phyloP scores from a whole-genome alignment of 2,113 vertebrate genomes.

The Bubo bubo region DNA sequence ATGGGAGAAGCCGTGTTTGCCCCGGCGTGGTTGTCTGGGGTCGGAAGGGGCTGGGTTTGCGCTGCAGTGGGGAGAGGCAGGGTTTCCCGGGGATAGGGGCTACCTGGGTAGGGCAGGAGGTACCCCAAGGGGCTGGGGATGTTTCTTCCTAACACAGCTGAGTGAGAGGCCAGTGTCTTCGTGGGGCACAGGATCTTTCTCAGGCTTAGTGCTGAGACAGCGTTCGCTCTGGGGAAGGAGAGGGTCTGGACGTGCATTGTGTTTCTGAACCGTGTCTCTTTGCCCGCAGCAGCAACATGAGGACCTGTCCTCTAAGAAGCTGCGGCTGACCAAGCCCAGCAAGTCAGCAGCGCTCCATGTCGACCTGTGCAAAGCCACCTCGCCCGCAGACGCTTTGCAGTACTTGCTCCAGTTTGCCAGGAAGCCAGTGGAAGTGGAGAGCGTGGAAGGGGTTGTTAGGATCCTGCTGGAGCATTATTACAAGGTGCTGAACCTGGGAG shows the following conservation, averaged over 20 bases:
- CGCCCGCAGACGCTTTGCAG: conserved; percentile 90
- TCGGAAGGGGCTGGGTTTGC: background rate
- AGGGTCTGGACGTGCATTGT: rapidly evolving
- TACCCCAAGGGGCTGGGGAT: rapidly evolving
- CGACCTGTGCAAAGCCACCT: conserved; percentile 92
- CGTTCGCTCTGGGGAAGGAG: rapidly evolving
- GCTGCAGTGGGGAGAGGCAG: rapidly evolving
- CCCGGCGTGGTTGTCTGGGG: rapidly evolving
- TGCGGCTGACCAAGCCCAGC: conserved; percentile 93
- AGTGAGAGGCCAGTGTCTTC: rapidly evolving
- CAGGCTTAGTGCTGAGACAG: background rate
- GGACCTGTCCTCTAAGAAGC: conserved; percentile 87
- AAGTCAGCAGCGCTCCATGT: conserved; percentile 94
- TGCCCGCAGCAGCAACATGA: conserved; percentile 83
- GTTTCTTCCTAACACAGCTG: rapidly evolving
- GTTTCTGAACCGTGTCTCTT: background rate
- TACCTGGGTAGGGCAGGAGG: background rate
- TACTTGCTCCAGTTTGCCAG: conserved; percentile 93
- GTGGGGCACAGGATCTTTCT: background rate
- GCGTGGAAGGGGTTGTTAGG: conserved; percentile 91
- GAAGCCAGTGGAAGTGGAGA: conserved; percentile 92
- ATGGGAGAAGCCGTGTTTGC: background rate
- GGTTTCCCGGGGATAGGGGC: rapidly evolving
- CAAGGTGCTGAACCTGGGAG: conserved; percentile 78
- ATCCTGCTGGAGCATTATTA: conserved; percentile 97